Base-by-base conservation (phyloP, 2,888 invertebrate species). In the Meganola albula region DNA sequence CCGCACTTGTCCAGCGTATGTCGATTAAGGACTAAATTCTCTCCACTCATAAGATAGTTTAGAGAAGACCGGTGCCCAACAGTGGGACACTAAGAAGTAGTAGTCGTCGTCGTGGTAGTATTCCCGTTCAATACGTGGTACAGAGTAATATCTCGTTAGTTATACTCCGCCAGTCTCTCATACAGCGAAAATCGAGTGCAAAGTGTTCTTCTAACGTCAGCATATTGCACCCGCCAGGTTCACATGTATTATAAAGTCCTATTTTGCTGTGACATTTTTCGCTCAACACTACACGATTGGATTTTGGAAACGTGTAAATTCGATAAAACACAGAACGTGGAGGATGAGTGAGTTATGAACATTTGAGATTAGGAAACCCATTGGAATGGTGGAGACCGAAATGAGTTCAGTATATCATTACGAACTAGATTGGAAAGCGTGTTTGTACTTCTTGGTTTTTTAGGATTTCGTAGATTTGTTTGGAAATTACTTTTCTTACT, bases 271-370 rank as follows among this genome's bases (percentile, higher is more conserved):
- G 80, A 80, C 79, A 77, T 78, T 82, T 80, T 74, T 74, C 80
- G 75, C 76, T 77, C 78, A 66, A 72, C 65, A 64, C 65, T 66
- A 57, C 64, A 49, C 68, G 74, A 82, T 80, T 79, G 79, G 73
- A 82, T 83, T 80, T 79, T 75, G 69, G 73, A 75, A 79, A 76
- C 76, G 79, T 80, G 79, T 80, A 79, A 80, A 82, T 78, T 76
- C 72, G 74, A 82, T 79, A 76, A 71, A 75, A 70, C 67, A 63
- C 54, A 49, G 61, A 53, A 56, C 51, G 58, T 49, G 51, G 59
- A 51, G 56, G 57, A 55, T 56, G 65, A 62, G 56, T 62, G 60
- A 62, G 59, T 61, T 63, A 56, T 50, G 50, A 47, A 39, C 41
- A 36, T 38, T 53, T 44, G 44, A 48, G 53, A 44, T 51, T 40